A percentile compares a stretch with the other conserved stretches of the same genome.
Evolutionary conservation across 1,140 invertebrate genomes (phyloP).

Genomic region (Cyphomyrmex costatus): DNA sequence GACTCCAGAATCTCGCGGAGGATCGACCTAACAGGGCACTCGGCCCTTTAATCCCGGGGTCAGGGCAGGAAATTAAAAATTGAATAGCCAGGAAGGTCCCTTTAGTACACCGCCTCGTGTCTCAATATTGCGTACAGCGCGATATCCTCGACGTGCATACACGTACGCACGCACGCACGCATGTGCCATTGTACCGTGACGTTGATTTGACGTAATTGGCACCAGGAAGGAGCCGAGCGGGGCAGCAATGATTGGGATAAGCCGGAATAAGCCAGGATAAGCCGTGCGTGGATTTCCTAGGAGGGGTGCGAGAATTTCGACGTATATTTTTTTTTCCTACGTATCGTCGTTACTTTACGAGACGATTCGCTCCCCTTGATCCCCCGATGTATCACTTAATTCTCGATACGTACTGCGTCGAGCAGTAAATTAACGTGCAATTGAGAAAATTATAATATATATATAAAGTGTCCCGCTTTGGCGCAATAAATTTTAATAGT

Average conservation of each 20-base stretch:
- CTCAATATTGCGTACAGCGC: slow-evolving; percentile 56
- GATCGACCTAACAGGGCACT: slow-evolving; percentile 47
- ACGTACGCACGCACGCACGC: slow-evolving; percentile 62
- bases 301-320: slow-evolving; percentile 60
- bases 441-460: not conserved
- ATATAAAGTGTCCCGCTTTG: not conserved
- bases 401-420: slow-evolving; percentile 8
- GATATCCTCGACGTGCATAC: slow-evolving; percentile 59
- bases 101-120: slow-evolving; percentile 40
- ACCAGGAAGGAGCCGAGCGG: slow-evolving; percentile 83
- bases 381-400: slow-evolving; percentile 44
- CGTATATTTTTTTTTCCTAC: slow-evolving; percentile 11
- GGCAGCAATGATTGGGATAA: slow-evolving; percentile 87
- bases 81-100: slow-evolving; percentile 57
- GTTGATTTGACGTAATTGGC: slow-evolving; percentile 87
- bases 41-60: slow-evolving; percentile 56
- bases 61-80: slow-evolving; percentile 68
- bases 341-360: slow-evolving; percentile 21
- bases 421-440: slow-evolving; percentile 24
- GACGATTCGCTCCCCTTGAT: slow-evolving; percentile 16
- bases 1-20: slow-evolving; percentile 7
- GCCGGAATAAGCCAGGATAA: slow-evolving; percentile 86
- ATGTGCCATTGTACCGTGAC: slow-evolving; percentile 83
- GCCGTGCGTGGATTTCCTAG: slow-evolving; percentile 80
- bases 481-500: not conserved